Conservation (phyloP, 2,113 vertebrate genomes). For the Ammodytes dubius region DNA sequence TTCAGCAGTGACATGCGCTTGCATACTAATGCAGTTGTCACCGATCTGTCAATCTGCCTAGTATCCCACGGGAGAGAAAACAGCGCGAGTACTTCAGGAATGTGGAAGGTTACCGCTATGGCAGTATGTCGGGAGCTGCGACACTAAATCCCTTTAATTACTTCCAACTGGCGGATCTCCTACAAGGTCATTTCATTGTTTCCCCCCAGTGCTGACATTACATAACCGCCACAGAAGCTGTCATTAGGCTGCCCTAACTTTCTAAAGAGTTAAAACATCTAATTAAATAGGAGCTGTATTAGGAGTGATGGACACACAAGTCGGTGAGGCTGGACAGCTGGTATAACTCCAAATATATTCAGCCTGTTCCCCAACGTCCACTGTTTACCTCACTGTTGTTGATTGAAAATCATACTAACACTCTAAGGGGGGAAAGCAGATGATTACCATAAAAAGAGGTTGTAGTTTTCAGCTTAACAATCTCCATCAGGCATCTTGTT, state of each 20-base stretch:
- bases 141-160: slow-evolving; percentile 43
- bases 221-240: not conserved
- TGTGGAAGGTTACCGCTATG: slow-evolving; percentile 49
- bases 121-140: slow-evolving; percentile 47
- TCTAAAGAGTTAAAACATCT: slow-evolving; percentile 23
- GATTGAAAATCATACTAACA: slow-evolving; percentile 49
- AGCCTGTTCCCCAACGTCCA: slow-evolving; percentile 28
- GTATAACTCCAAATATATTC: slow-evolving; percentile 20
- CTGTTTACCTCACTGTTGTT: slow-evolving; percentile 44
- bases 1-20: slow-evolving; percentile 67
- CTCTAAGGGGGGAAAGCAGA: slow-evolving; percentile 39
- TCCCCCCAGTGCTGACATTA: slow-evolving; percentile 16
- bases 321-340: slow-evolving; percentile 22
- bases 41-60: slow-evolving; percentile 78
- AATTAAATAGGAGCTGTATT: slow-evolving; percentile 19
- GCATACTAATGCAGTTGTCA: slow-evolving; percentile 77
- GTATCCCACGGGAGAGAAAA: slow-evolving; percentile 59
- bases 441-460: slow-evolving; percentile 67
- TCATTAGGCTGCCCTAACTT: not conserved
- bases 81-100: slow-evolving; percentile 40
- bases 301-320: not conserved
- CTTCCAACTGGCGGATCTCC: slow-evolving; percentile 23
- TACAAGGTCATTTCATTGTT: slow-evolving; percentile 38
- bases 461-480: slow-evolving; percentile 58
- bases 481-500: slow-evolving; percentile 39